Percentiles rank a stretch among this genome's conserved stretches.
Evolutionary conservation across 2,797 vertebrate species (phyloP).

Genomic region (Jordanella pulchra): DNA sequence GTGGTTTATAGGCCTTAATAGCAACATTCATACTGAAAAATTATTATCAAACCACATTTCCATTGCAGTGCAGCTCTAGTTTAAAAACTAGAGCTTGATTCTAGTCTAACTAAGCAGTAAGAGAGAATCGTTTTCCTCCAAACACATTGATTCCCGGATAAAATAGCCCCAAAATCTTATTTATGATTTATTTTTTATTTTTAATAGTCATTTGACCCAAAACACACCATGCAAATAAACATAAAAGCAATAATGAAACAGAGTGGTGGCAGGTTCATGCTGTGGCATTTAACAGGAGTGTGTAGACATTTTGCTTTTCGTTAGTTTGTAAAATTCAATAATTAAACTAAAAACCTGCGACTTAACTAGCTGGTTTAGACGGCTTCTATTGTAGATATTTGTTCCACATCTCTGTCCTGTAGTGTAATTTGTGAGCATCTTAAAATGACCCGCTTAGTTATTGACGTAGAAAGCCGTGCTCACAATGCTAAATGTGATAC

Average conservation of each 20-base stretch:
- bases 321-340: slow-evolving; percentile 16
- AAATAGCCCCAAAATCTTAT: too few species aligned
- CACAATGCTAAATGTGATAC: not conserved
- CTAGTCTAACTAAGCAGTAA: too few species aligned
- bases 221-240: not conserved
- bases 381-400: not conserved
- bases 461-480: not conserved
- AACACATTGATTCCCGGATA: too few species aligned
- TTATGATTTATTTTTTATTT: too few species aligned
- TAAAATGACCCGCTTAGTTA: not conserved
- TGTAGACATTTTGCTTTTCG: not conserved
- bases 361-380: not conserved
- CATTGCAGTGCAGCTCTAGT: too few species aligned
- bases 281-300: not conserved
- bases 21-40: too few species aligned
- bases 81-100: too few species aligned
- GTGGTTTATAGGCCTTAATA: too few species aligned
- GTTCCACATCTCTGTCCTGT: not conserved
- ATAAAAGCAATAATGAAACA: not conserved
- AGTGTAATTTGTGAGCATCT: not conserved
- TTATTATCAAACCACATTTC: too few species aligned
- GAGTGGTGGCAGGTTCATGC: not conserved
- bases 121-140: too few species aligned
- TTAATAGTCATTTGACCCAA: not conserved
- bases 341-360: not conserved